phyloP scores from a whole-genome alignment of 2,113 vertebrate species.

The Centropus bengalensis region DNA sequence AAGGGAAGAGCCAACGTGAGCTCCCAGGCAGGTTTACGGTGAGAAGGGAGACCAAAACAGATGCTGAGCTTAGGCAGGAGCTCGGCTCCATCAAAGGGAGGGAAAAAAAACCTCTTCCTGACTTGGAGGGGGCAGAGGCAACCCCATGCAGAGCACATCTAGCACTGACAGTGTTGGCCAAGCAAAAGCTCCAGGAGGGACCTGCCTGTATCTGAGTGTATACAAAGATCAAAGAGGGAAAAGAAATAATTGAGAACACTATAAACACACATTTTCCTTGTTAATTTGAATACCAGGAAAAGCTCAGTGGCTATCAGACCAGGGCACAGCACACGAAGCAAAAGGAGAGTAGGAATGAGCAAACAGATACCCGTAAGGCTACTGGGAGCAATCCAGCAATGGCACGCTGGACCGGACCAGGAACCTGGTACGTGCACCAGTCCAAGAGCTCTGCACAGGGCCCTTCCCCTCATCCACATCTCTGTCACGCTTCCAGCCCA shows the following conservation, averaged over 20 bases:
- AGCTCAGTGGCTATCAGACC: not conserved
- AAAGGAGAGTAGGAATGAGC: not conserved
- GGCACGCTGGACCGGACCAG: rapidly evolving
- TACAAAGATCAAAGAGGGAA: conserved; percentile 38
- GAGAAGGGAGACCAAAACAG: not conserved
- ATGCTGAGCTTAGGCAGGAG: not conserved
- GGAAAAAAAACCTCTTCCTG: not conserved
- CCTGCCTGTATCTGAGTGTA: not conserved
- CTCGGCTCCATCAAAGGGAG: not conserved
- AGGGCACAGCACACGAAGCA: not conserved
- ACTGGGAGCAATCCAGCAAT: rapidly evolving
- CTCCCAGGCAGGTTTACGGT: not conserved
- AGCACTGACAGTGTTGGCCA: rapidly evolving
- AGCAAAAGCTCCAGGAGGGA: not conserved
- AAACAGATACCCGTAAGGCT: rapidly evolving
- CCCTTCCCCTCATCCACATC: not conserved
- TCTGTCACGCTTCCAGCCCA: not conserved
- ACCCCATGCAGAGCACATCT: not conserved
- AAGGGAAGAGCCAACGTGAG: not conserved
- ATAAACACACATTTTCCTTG: not conserved
- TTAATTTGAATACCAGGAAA: conserved; percentile 42
- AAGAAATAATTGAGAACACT: not conserved
- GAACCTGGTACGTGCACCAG: not conserved
- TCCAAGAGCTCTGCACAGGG: not conserved
- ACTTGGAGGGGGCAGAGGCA: not conserved